Percentiles rank a stretch among this genome's conserved stretches.
Conservation (phyloP, 2,113 vertebrate species). For the Rhinopomastus cyanomelas region DNA sequence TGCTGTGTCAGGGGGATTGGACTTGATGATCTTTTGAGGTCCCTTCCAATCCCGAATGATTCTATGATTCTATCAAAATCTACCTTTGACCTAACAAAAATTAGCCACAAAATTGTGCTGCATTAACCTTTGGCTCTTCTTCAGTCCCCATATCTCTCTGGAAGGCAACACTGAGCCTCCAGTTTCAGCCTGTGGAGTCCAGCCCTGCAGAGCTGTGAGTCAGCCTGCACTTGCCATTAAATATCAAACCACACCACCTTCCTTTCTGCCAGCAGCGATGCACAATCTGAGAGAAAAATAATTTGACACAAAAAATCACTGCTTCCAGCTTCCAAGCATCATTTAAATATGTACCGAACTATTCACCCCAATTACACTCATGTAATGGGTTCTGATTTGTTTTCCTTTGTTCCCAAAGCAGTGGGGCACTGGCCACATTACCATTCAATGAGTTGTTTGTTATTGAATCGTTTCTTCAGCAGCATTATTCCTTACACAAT, state of each 20-base stretch:
- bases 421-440: slow-evolving; percentile 20
- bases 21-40: no score
- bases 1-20: no score
- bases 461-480: slow-evolving; percentile 44
- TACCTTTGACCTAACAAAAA: background rate
- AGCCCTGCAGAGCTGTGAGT: background rate
- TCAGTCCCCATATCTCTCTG: background rate
- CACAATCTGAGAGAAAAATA: slow-evolving; percentile 27
- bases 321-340: background rate
- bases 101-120: background rate
- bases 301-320: slow-evolving; percentile 9
- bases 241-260: background rate
- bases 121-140: slow-evolving; percentile 6
- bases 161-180: background rate
- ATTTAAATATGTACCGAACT: slow-evolving; percentile 30
- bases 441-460: slow-evolving; percentile 28
- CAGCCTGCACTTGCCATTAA: background rate
- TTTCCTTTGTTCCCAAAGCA: slow-evolving; percentile 37
- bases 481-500: slow-evolving; percentile 32
- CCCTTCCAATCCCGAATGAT: no score
- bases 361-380: slow-evolving; percentile 58
- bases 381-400: slow-evolving; percentile 51
- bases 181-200: background rate
- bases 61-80: no score
- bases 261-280: background rate